phyloP scores from a whole-genome alignment of 2,888 invertebrate genomes.

The Pristionchus fissidentatus region DNA sequence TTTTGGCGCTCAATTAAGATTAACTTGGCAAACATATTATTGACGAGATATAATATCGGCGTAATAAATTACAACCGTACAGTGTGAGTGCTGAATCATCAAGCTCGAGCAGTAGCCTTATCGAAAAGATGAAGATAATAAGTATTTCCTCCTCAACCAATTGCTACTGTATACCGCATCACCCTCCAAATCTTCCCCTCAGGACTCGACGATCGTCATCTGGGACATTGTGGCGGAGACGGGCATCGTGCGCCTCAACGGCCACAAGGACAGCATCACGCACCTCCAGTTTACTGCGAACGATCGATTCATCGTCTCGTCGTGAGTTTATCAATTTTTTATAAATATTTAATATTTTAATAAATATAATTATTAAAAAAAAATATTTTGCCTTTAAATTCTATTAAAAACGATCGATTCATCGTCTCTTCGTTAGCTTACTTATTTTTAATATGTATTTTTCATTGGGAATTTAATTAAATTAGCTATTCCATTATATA shows the following conservation, averaged over 20 bases:
- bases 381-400: conserved; percentile 86
- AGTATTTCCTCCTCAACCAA: not conserved
- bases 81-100: no score
- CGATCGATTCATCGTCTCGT: conserved; percentile 77
- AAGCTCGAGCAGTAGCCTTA: no score
- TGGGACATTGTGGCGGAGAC: conserved; percentile 94
- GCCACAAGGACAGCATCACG: conserved; percentile 92
- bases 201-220: conserved; percentile 92
- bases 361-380: conserved; percentile 78
- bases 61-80: no score
- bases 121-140: not conserved
- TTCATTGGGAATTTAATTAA: not conserved
- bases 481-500: no score
- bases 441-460: not conserved
- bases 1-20: no score
- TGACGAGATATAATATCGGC: no score
- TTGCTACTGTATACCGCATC: not conserved
- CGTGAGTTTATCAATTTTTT: conserved; percentile 68
- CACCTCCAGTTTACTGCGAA: conserved; percentile 78
- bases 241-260: conserved; percentile 89
- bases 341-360: not conserved
- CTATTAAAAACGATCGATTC: conserved; percentile 76
- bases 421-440: conserved; percentile 77
- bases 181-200: conserved; percentile 21
- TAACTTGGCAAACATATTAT: no score